Evolutionary conservation across 2,797 vertebrate species (phyloP).

Genomic region (Rousettus madagascariensis): DNA sequence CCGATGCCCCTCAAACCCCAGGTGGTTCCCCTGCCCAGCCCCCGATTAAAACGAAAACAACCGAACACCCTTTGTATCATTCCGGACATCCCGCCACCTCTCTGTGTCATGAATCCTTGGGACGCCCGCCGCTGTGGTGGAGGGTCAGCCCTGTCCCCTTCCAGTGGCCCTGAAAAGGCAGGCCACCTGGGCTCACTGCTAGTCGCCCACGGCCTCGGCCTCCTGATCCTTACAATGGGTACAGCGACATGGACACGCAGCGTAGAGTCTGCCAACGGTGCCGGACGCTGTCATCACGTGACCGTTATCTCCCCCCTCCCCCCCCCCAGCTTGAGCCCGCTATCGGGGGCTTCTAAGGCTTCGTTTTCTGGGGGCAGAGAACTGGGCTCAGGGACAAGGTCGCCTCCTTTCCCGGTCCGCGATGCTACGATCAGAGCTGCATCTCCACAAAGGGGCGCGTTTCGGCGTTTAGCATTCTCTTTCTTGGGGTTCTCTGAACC

Average conservation of each 20-base stretch:
- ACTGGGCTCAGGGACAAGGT: background rate
- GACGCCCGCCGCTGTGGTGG: rapidly evolving
- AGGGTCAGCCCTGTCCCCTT: background rate
- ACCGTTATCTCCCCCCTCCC: background rate
- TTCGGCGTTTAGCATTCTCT: conserved; percentile 41
- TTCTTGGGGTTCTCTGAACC: background rate
- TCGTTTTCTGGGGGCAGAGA: background rate
- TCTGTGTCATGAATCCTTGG: background rate
- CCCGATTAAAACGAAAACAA: no score
- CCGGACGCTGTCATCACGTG: background rate
- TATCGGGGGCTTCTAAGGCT: background rate
- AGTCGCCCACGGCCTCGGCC: background rate
- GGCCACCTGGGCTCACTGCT: background rate
- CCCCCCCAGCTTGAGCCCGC: background rate
- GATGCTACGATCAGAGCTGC: background rate
- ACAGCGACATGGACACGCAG: background rate
- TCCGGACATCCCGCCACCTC: rapidly evolving
- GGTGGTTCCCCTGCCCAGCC: background rate
- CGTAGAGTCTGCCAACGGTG: background rate
- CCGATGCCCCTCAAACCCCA: background rate
- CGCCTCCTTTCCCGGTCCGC: background rate
- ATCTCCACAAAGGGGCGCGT: background rate
- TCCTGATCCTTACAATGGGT: background rate
- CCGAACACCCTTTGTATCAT: background rate
- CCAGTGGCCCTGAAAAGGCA: background rate